These are phyloP conservation scores for Leptonema lineaticorne DNA, from an alignment of 1,140 invertebrate genomes.

Conservation along the genomic window DNA sequence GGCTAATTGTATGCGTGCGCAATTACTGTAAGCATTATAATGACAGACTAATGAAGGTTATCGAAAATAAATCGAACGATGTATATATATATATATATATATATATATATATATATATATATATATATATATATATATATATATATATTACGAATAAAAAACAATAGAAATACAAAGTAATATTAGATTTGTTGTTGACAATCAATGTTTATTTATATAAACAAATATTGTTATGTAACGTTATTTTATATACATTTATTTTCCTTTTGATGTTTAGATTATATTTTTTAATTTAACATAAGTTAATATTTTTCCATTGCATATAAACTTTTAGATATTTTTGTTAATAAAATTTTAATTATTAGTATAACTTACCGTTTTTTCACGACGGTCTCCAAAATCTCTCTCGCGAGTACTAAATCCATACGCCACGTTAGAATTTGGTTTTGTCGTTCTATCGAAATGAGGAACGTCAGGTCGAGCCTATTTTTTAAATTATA, in stretches of 20 bases:
- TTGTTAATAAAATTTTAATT: too few relatives aligned
- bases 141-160: background rate
- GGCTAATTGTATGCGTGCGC: too few relatives aligned
- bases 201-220: background rate
- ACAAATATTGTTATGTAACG: background rate
- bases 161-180: background rate
- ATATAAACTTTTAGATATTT: too few relatives aligned
- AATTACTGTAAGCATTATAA: too few relatives aligned
- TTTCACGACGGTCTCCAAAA: conserved; percentile 65
- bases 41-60: too few relatives aligned
- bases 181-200: background rate
- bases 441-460: conserved; percentile 62
- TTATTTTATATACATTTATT: background rate
- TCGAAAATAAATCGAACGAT: too few relatives aligned
- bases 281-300: too few relatives aligned
- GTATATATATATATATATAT: too few relatives aligned
- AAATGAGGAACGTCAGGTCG: conserved; percentile 56
- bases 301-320: too few relatives aligned
- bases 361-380: conserved; percentile 53
- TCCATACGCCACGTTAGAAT: conserved; percentile 40
- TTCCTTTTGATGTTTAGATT: background rate
- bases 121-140: background rate
- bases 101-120: background rate
- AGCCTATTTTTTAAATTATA: too few relatives aligned
- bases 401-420: conserved; percentile 54